Evolutionary conservation across 2,797 vertebrate genomes (phyloP).

Genomic region (Jordanella pulchra): DNA sequence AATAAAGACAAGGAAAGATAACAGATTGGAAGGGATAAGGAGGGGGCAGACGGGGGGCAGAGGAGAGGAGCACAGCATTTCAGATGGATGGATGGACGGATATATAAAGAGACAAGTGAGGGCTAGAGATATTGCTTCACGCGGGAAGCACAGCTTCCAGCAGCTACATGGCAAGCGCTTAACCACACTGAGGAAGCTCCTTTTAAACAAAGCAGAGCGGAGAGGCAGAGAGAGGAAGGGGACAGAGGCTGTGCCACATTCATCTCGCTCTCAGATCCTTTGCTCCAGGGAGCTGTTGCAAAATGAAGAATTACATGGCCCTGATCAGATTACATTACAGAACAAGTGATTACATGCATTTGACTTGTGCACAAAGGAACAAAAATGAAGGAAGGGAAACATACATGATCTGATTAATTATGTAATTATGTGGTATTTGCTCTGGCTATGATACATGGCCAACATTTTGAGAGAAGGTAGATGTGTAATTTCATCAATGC

Average conservation of each 20-base stretch:
- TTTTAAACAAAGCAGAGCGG: constrained; percentile 53
- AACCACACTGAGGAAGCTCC: constrained; percentile 63
- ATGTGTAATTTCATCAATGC: constrained; percentile 68
- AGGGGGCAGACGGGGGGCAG: constrained; percentile 18
- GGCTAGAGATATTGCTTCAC: constrained; percentile 60
- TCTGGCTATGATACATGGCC: constrained; percentile 70
- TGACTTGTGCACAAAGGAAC: constrained; percentile 70
- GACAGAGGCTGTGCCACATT: constrained; percentile 55
- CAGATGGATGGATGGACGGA: constrained; percentile 37
- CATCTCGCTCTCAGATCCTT: constrained; percentile 68
- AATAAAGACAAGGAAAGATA: constrained; percentile 17
- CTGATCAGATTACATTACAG: constrained; percentile 79
- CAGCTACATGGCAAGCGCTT: constrained; percentile 56
- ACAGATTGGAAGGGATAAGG: constrained; percentile 23
- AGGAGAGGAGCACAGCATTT: constrained; percentile 23
- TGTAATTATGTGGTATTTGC: constrained; percentile 75
- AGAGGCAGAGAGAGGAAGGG: constrained; percentile 43
- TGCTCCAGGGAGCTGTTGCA: constrained; percentile 79
- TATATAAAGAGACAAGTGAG: constrained; percentile 50
- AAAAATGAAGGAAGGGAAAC: constrained; percentile 67
- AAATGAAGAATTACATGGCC: constrained; percentile 79
- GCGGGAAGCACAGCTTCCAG: constrained; percentile 56
- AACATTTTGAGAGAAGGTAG: constrained; percentile 51
- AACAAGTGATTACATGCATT: constrained; percentile 77
- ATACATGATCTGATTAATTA: constrained; percentile 80